These are phyloP conservation scores for Sinocyclocheilus maitianheensis DNA, from an alignment of 2,113 vertebrate genomes.

Conservation along the genomic window DNA sequence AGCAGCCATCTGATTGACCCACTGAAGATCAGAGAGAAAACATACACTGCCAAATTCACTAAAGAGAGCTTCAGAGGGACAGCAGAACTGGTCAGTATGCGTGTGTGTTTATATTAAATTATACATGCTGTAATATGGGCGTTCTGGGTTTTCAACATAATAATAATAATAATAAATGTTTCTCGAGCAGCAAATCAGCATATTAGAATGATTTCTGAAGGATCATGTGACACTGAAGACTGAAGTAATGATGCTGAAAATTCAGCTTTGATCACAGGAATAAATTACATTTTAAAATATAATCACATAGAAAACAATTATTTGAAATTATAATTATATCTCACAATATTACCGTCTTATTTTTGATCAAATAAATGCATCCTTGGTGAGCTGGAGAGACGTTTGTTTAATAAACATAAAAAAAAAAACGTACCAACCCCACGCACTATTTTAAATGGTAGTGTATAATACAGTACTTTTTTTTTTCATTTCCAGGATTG, in stretches of 20 bases:
- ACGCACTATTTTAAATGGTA: not conserved
- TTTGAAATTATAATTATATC: not conserved
- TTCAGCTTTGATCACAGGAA: not conserved
- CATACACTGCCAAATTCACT: conserved; percentile 70
- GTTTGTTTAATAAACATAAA: not conserved
- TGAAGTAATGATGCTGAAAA: not conserved
- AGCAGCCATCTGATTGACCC: conserved; percentile 68
- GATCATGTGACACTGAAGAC: not conserved
- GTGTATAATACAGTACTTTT: not conserved
- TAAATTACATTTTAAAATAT: not conserved
- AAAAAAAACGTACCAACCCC: not conserved
- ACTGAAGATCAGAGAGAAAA: conserved; percentile 70
- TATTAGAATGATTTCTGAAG: not conserved
- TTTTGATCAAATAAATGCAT: not conserved
- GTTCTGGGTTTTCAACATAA: not conserved
- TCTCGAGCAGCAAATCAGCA: not conserved
- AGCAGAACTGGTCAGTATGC: conserved; percentile 76
- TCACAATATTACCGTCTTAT: not conserved
- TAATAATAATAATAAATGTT: no score
- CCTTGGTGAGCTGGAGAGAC: not conserved
- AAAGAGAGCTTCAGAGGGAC: conserved; percentile 75
- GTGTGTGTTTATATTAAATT: not conserved
- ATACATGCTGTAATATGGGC: not conserved
- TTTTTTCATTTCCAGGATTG: conserved; percentile 74
- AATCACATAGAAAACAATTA: not conserved